Percentiles rank a stretch among this genome's conserved stretches.
These are phyloP conservation scores for Pseudopleuronectes americanus DNA, from an alignment of 2,797 vertebrate genomes.

Conservation along the genomic window DNA sequence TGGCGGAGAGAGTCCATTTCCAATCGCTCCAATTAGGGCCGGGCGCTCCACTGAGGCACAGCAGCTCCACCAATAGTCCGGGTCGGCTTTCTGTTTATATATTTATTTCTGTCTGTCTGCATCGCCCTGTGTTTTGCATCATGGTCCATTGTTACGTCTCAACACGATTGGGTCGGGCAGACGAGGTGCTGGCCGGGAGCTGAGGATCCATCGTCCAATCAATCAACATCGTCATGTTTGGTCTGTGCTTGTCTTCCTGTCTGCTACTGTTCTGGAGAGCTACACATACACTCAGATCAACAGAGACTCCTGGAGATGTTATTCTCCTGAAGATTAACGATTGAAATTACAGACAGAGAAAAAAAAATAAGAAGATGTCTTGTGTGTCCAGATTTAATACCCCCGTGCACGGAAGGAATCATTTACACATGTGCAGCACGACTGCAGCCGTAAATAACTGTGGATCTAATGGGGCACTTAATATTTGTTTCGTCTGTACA, in stretches of 20 bases:
- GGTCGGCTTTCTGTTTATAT: slow-evolving; percentile 12
- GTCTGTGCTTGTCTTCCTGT: slow-evolving; percentile 58
- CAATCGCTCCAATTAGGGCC: slow-evolving; percentile 67
- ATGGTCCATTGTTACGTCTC: slow-evolving; percentile 39
- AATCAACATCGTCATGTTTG: slow-evolving; percentile 66
- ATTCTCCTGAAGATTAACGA: slow-evolving; percentile 31
- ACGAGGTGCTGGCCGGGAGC: slow-evolving; percentile 37
- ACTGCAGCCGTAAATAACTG: slow-evolving; percentile 43
- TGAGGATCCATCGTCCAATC: slow-evolving; percentile 53
- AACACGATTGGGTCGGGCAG: slow-evolving; percentile 22
- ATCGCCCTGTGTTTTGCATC: slow-evolving; percentile 34
- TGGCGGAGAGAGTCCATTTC: slow-evolving; percentile 51
- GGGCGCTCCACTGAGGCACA: slow-evolving; percentile 52
- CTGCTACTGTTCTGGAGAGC: slow-evolving; percentile 38
- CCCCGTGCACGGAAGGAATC: slow-evolving; percentile 5
- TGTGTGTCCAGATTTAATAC: slow-evolving; percentile 32
- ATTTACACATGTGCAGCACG: slow-evolving; percentile 28
- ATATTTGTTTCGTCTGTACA: slow-evolving; percentile 29
- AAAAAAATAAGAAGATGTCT: not conserved
- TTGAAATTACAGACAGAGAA: not conserved
- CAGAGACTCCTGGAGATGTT: slow-evolving; percentile 13
- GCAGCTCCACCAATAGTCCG: slow-evolving; percentile 28
- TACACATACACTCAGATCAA: not conserved
- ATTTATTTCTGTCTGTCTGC: slow-evolving; percentile 5
- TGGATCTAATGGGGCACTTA: slow-evolving; percentile 8